Evolutionary conservation across 2,888 invertebrate species (phyloP), one percentile per base, ranked within the genome.

Genomic region (Lochmaea crataegi): DNA sequence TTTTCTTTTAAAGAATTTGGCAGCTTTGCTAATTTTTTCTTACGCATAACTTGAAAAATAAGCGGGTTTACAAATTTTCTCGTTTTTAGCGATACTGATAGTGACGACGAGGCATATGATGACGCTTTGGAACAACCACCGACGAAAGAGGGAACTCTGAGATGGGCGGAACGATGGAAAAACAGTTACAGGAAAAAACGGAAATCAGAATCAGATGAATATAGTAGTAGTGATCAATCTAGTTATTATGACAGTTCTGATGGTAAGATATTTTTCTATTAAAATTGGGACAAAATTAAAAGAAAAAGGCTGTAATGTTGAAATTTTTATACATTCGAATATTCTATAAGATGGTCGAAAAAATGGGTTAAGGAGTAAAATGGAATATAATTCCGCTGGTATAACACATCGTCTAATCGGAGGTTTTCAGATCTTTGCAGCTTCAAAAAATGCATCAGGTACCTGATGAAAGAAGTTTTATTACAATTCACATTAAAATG

Each of bases 121-220:
- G 92, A 93, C 83, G 92, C 92, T 7, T 88, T 92, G 78, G 92
- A 92, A 77, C 89, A 90, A 78, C 90, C 90, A 6, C 84, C 90
- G 57, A 91, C 90, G n/a, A 90, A 90, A 65, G 91, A 91, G 81
- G 92, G 92, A 80, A 93, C 93, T 1, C 85, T 92, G 67, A 90
- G 92, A 80, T 87, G 93, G 80, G 92, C 92, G 0, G 92, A 92
- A 79, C 90, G 91, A 76, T 93, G 92, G 91, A 92, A 92, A 58
- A 85, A 89, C 70, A 86, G 90, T 41, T 90, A 91, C 73, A 81
- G 82, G 51, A 85, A 85, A 74, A 79, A 79, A 58, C 83, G 84
- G 80, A 81, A 83, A 65, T 83, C 85, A 14, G 85, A 85, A 73
- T 85, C 86, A 2, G 85, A 86, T 72, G 86, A 83, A 63, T 83